phyloP scores from a whole-genome alignment of 1,140 invertebrate species.

The Maconellicoccus hirsutus region DNA sequence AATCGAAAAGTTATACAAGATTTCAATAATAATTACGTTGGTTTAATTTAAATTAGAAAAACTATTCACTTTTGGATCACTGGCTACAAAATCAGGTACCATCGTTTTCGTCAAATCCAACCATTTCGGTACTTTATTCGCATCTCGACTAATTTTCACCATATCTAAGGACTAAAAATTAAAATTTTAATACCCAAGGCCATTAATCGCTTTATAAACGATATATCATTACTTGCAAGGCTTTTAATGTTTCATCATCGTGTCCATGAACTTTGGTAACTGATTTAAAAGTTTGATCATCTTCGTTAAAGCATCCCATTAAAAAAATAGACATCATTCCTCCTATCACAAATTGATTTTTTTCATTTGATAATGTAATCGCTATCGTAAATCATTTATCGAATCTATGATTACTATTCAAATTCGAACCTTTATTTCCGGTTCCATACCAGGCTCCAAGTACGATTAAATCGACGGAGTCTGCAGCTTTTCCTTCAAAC shows the following conservation, averaged over 20 bases:
- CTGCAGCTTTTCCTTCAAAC: slow-evolving; percentile 82
- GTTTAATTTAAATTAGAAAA: neutral
- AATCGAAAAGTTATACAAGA: neutral
- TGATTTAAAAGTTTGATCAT: slow-evolving; percentile 61
- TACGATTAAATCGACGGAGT: slow-evolving; percentile 83
- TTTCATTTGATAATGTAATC: neutral
- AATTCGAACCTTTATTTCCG: slow-evolving; percentile 62
- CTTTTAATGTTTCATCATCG: slow-evolving; percentile 69
- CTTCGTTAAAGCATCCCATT: slow-evolving; percentile 74
- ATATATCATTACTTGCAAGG: slow-evolving; percentile 45
- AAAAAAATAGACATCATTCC: slow-evolving; percentile 86
- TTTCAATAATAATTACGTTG: slow-evolving; percentile 1
- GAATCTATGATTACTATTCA: slow-evolving; percentile 13
- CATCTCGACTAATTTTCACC: slow-evolving; percentile 69
- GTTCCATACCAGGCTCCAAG: slow-evolving; percentile 89
- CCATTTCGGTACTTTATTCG: slow-evolving; percentile 59
- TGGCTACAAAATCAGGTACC: slow-evolving; percentile 77
- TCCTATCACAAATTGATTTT: slow-evolving; percentile 39
- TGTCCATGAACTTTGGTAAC: slow-evolving; percentile 78
- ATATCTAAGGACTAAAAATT: slow-evolving; percentile 44
- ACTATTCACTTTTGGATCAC: slow-evolving; percentile 53
- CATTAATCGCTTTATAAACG: neutral
- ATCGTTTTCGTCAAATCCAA: slow-evolving; percentile 68
- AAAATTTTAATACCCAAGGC: neutral
- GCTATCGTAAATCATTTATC: neutral